Percentiles rank a stretch among this genome's conserved stretches.
phyloP scores from a whole-genome alignment of 2,888 invertebrate genomes.

The Oligia latruncula region DNA sequence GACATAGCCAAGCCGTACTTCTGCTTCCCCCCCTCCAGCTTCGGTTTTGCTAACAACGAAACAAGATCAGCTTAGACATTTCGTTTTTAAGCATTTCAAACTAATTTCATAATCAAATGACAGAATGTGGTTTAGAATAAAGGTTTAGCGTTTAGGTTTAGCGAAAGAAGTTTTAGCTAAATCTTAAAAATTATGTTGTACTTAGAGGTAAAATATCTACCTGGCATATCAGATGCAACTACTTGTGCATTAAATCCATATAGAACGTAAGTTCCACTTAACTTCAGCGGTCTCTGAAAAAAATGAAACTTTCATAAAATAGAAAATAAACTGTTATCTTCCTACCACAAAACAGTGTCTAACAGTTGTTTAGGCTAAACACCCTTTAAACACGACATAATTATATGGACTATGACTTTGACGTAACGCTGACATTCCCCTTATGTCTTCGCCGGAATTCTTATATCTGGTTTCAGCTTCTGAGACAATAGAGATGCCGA shows the following conservation, averaged over 20 bases:
- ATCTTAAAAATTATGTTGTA: background rate
- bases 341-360: too few species aligned
- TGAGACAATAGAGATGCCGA: too few species aligned
- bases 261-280: conserved; percentile 80
- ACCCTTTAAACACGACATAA: too few species aligned
- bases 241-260: conserved; percentile 85
- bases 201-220: conserved; percentile 56
- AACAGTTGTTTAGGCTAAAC: too few species aligned
- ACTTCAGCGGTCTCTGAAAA: conserved; percentile 81
- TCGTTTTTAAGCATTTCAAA: background rate
- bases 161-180: background rate
- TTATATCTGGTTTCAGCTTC: too few species aligned
- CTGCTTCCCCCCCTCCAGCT: conserved; percentile 69
- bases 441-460: too few species aligned
- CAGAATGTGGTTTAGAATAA: background rate
- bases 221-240: conserved; percentile 86
- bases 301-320: background rate
- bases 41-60: conserved; percentile 68
- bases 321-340: background rate
- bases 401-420: too few species aligned
- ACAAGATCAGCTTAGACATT: background rate
- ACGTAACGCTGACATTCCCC: too few species aligned
- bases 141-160: too few species aligned
- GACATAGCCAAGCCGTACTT: conserved; percentile 85
- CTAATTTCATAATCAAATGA: background rate